Evolutionary conservation across 2,888 invertebrate species (phyloP), one percentile per base, ranked within the genome.

Genomic region (Noctua fimbriata): DNA sequence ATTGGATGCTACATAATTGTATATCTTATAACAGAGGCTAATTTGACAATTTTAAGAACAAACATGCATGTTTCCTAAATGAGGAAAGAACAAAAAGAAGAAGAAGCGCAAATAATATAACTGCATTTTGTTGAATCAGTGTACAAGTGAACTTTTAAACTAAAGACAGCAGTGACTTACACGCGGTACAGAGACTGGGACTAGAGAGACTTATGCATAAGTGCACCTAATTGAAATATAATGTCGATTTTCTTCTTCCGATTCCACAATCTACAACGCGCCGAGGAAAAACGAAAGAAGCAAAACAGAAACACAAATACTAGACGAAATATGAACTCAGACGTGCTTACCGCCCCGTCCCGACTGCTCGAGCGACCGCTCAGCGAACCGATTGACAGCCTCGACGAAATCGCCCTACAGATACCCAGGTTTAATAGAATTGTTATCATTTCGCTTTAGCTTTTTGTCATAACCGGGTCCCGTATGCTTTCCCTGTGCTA

Each of bases 221-320:
- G 91, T 92, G 90, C 78, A 84, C 75, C 36, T 74, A 89, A 89
- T 47, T 69, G 71, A 84, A 90, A 92, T 97, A 98, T 98, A 97
- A 99, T 99, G 99, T 99, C 99, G 97, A 98, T 99, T 98, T 99
- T 99, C 98, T 99, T 99, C 98, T 99, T 99, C 97, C 99, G 99
- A 92, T 98, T 99, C 95, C 99, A 98, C 98, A 98, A 98, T 97
- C 97, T 98, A 94, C 98, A 98, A 95, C 98, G 99, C 87, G 98
- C 98, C 94, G 98, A 98, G 97, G 98, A 98, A 95, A 94, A 93
- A 73, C 92, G 94, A 85, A 94, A 92, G 91, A 94, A 93, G 90
- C 85, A 89, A 85, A 91, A 87, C 86, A 92, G 90, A 89, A 91
- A 90, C 86, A 87, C 80, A 82, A 94, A 92, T 88, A 89, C 83